phyloP scores from a whole-genome alignment of 2,888 invertebrate species.

The Stenodema calcarata region DNA sequence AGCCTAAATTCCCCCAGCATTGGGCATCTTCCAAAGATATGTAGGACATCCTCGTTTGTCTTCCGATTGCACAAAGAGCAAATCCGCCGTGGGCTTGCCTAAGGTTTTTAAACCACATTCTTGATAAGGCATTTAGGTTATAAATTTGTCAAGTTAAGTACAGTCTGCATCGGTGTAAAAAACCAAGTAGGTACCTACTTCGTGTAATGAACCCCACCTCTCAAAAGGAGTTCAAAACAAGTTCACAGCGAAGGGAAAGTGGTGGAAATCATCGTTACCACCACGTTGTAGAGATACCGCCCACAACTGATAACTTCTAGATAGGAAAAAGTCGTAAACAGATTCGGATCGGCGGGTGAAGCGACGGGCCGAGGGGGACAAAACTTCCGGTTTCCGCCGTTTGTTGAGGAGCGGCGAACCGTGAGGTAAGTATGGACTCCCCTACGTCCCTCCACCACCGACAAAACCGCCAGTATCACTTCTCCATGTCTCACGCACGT shows the following conservation, averaged over 20 bases:
- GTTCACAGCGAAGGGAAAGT: background rate
- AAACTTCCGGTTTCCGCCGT: slow-evolving; percentile 37
- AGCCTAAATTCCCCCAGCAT: too few species aligned
- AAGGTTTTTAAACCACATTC: too few species aligned
- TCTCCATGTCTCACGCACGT: background rate
- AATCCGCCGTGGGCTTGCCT: too few species aligned
- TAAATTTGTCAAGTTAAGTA: too few species aligned
- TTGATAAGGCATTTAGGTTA: too few species aligned
- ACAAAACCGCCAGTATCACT: background rate
- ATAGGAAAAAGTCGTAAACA: background rate
- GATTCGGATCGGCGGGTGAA: background rate
- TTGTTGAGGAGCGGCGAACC: slow-evolving; percentile 27
- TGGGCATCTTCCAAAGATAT: too few species aligned
- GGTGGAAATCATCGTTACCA: background rate
- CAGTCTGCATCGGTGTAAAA: too few species aligned
- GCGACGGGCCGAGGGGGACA: background rate
- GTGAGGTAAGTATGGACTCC: background rate
- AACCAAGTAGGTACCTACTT: too few species aligned
- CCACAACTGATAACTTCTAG: background rate
- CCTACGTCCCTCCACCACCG: background rate
- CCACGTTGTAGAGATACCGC: background rate
- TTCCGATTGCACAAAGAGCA: too few species aligned
- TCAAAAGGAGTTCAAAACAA: background rate
- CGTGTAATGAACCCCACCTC: too few species aligned
- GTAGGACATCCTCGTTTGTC: too few species aligned